These are phyloP conservation scores for Monochamus saltuarius DNA, from an alignment of 1,140 invertebrate genomes.

Conservation along the genomic window DNA sequence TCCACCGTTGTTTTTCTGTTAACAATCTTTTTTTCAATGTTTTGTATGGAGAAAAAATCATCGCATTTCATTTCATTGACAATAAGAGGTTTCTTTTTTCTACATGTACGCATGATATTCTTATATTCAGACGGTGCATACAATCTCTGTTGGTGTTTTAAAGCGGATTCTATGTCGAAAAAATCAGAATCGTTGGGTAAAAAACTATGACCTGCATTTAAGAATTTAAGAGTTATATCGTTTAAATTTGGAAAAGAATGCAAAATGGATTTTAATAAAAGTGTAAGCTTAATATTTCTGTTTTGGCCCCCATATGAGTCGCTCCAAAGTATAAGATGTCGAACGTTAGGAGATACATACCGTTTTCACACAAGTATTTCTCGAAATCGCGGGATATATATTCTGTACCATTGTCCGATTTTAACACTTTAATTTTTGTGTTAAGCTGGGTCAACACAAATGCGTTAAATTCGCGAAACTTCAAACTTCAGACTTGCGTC, in stretches of 20 bases:
- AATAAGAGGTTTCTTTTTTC: constrained; percentile 28
- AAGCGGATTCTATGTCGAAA: constrained; percentile 35
- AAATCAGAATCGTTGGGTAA: constrained; percentile 49
- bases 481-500: too few relatives aligned
- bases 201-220: constrained; percentile 43
- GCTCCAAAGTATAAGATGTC: constrained; percentile 46
- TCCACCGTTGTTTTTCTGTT: constrained; percentile 4
- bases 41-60: background rate
- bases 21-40: constrained; percentile 8
- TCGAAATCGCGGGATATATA: too few relatives aligned
- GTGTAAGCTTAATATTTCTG: constrained; percentile 46
- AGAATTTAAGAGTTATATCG: constrained; percentile 42
- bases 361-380: constrained; percentile 24
- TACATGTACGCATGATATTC: constrained; percentile 34
- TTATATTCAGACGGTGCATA: constrained; percentile 44
- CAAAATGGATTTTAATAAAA: constrained; percentile 44
- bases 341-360: constrained; percentile 31
- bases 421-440: too few relatives aligned
- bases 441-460: too few relatives aligned
- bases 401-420: too few relatives aligned
- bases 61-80: background rate
- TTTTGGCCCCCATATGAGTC: constrained; percentile 50
- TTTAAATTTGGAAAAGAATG: constrained; percentile 33
- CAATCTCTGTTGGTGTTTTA: constrained; percentile 42
- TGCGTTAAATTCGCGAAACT: too few relatives aligned